A percentile compares a stretch with the other conserved stretches of the same genome.
phyloP scores from a whole-genome alignment of 2,113 vertebrate genomes.

The Motacilla tschutschensis region DNA sequence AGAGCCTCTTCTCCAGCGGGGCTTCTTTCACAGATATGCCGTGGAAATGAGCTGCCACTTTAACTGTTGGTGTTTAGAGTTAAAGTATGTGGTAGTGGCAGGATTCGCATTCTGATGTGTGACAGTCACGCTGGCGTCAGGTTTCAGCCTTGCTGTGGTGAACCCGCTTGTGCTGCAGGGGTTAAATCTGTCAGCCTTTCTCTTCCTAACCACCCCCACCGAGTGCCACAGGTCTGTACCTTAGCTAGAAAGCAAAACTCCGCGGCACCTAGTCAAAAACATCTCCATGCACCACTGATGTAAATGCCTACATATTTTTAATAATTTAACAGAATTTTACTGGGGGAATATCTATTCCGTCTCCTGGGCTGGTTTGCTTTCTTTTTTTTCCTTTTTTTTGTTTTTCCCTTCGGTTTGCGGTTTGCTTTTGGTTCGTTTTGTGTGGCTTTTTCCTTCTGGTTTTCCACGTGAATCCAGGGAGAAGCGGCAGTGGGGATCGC shows the following conservation, averaged over 20 bases:
- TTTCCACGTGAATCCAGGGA: not conserved
- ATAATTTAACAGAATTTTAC: not conserved
- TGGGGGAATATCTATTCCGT: not conserved
- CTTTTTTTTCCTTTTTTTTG: not conserved
- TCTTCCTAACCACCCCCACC: not conserved
- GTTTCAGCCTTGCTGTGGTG: not conserved
- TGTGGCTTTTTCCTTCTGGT: not conserved
- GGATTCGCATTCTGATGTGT: not conserved
- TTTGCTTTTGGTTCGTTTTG: not conserved
- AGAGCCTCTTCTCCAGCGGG: not conserved
- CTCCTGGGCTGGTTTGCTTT: not conserved
- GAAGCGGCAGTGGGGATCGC: not conserved
- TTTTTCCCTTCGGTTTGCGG: not conserved
- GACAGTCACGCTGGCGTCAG: not conserved
- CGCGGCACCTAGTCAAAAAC: not conserved
- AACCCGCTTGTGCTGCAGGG: not conserved
- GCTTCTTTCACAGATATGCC: not conserved
- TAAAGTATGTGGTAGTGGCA: not conserved
- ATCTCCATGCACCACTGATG: not conserved
- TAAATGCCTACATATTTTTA: not conserved
- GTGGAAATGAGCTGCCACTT: slow-evolving; percentile 6
- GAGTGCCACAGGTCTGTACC: not conserved
- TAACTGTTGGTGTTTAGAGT: not conserved
- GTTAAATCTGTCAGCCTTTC: slow-evolving; percentile 9
- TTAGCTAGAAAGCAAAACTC: not conserved